Base-by-base conservation (phyloP, 2,113 vertebrate genomes). In the Halichoerus grypus region DNA sequence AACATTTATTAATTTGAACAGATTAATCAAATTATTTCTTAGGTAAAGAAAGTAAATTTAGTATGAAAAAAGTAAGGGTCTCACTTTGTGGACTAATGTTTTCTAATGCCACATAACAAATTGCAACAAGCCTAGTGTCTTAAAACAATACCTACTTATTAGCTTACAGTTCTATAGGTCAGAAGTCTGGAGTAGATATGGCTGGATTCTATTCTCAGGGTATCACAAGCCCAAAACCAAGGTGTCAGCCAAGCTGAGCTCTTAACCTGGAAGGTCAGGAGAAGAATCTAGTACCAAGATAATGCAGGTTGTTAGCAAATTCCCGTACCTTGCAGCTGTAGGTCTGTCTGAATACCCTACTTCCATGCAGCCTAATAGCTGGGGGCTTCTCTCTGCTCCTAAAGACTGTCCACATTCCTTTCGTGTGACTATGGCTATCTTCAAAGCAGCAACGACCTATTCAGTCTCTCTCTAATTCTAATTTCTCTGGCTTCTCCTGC, bases 11-110 rank as follows among this genome's bases (percentile, higher is more conserved):
- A 77, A 79, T 85, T 79, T 92, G 18, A 85, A 81, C 5, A 92
- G 39, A 93, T 79, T 77, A 84, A 67, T 82, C 24, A 91, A 83
- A 28, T 90, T 67, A 86, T 87, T 80, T 55, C 59, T 85, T 93
- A 91, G 21, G 21, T 36, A 36, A 36, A 36, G 36, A 36, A 83
- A 83, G 67, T 22, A 61, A 42, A 97, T 77, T 83, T 80, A 80
- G 26, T 36, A 84, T 91, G 61, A 85, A 91, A 94, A 95, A 77
- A 91, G n/a, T 49, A 72, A 53, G 1, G 7, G 12, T 71, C 8
- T 90, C 31, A 85, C 31, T 71, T 71, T 76, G 33, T 65, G 3
- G 39, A 55, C 57, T 63, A 63, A 94, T 84, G 31, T 63, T 93
- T 86, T 76, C 72, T n/a, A 72, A 63, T 33, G 49, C n/a, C 76